A percentile compares a stretch with the other conserved stretches of the same genome.
Evolutionary conservation across 1,140 invertebrate genomes (phyloP).

Genomic region (Leptinotarsa undecemlineata): DNA sequence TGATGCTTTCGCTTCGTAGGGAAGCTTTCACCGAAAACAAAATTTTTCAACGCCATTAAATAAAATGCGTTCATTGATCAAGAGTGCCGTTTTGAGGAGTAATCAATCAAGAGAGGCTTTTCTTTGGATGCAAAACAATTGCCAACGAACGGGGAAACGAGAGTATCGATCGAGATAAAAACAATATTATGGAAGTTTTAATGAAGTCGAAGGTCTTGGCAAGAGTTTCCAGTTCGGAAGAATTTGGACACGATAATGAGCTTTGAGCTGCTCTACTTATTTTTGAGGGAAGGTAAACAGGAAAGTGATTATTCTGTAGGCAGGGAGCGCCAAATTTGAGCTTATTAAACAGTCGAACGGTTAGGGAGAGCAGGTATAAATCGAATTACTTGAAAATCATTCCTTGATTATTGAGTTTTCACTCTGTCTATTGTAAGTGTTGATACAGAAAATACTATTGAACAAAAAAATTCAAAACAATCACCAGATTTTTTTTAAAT

Average conservation of each 20-base stretch:
- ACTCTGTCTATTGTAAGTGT: neutral
- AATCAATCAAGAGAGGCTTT: slow-evolving; percentile 15
- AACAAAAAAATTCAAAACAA: neutral
- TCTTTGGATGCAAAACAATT: slow-evolving; percentile 14
- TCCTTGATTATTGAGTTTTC: neutral
- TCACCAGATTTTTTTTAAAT: neutral
- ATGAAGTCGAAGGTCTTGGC: slow-evolving; percentile 10
- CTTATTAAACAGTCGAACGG: neutral
- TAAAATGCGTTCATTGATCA: slow-evolving; percentile 21
- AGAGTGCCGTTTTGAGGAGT: slow-evolving; percentile 16
- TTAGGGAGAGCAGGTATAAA: neutral
- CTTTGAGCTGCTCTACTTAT: neutral
- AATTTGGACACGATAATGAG: slow-evolving; percentile 14
- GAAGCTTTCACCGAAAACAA: slow-evolving; percentile 9
- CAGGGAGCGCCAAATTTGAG: neutral
- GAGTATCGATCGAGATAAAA: neutral
- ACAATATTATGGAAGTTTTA: slow-evolving; percentile 19
- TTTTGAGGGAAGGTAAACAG: slow-evolving; percentile 3
- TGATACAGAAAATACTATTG: neutral
- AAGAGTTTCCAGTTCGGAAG: slow-evolving; percentile 1
- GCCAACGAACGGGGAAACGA: neutral
- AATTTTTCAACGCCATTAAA: slow-evolving; percentile 14
- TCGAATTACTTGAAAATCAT: neutral
- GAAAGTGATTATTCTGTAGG: neutral
- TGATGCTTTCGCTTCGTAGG: neutral